Base-by-base conservation (phyloP, 2,113 vertebrate genomes). In the Hippocampus abdominalis region DNA sequence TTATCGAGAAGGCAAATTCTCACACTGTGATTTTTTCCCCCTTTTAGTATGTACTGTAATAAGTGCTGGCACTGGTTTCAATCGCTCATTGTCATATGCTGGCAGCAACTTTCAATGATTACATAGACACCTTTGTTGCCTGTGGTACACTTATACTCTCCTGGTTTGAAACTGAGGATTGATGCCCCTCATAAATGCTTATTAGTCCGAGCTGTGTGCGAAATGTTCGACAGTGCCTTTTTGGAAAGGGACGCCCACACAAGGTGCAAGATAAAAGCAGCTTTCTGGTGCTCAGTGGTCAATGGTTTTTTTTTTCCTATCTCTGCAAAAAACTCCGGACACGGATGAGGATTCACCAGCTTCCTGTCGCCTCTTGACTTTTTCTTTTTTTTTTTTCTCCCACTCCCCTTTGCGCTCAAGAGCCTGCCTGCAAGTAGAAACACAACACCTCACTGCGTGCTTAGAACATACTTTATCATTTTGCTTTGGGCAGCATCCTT, bases 281-380 rank as follows among this genome's bases (percentile, higher is more conserved):
- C 76, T 84, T 78, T 56, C 8, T 8, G 53, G 23, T 2, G 53
- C 69, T 84, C 78, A 16, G 69, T 53, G 75, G 70, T 75, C 46
- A 59, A 75, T 84, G 29, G 29, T 3, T 0, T 53, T 51, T 53
- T 51, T 53, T 21, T 84, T 83, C 73, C 57, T 75, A 77, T 71
- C 51, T 5, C 75, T 54, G 70, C 68, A 25, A 29, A 15, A 56
- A 60, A 76, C 77, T 83, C 74, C 73, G 72, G 80, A 86, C 78
- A 85, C 87, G 87, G 86, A 90, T 89, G 87, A 86, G 88, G 84
- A 77, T 81, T 89, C 89, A 86, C 87, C 87, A 88, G 90, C 85
- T 76, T 73, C 77, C 83, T 72, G 76, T 48, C 83, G 77, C 87
- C 84, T 80, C 75, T 84, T 82, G 78, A 87, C 85, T 86, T 81